Base-by-base conservation (phyloP, 2,797 vertebrate species). In the Sus cebifrons region DNA sequence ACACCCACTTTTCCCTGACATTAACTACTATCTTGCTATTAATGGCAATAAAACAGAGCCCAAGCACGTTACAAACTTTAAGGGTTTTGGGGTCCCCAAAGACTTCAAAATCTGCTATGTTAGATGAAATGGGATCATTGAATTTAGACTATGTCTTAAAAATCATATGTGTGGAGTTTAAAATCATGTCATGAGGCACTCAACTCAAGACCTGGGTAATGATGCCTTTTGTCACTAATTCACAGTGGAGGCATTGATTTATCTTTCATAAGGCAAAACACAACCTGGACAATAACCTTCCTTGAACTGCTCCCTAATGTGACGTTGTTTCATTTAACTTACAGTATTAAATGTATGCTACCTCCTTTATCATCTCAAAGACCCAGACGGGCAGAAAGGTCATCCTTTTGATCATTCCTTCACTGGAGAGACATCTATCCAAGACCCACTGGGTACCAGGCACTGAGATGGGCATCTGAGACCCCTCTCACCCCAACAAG, bases 201-300 rank as follows among this genome's bases (percentile, higher is more conserved):
- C 92, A 92, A n/a, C 36, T 86, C 20, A 56, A 96, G 86, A n/a
- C 6, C 49, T 85, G 40, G 20, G 6, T 68, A 92, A 73, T 96
- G 79, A 96, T 67, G 29, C 74, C 85, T 97, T 94, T 96, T 95
- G 64, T 86, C 86, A 96, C 89, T 91, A 97, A 91, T 92, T 86
- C 74, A 91, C 32, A 92, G 74, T 77, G 29, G 49, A 82, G 18
- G 16, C 89, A 86, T 16, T 86, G 32, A 91, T 97, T 96, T 89
- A 73, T 89, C 79, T 86, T 78, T 97, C 71, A 86, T n/a, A 95
- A 77, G 15, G 49, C 12, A 91, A 93, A 95, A 81, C 36, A 56
- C 23, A 91, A 79, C 84, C 67, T 84, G 29, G 56, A 85, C 71
- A 90, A 65, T 86, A 83, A 96, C 60, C 74, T 86, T 54, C 32